These are phyloP conservation scores for Drosophila melanocephala DNA, from an alignment of 2,888 invertebrate genomes.

Conservation along the genomic window DNA sequence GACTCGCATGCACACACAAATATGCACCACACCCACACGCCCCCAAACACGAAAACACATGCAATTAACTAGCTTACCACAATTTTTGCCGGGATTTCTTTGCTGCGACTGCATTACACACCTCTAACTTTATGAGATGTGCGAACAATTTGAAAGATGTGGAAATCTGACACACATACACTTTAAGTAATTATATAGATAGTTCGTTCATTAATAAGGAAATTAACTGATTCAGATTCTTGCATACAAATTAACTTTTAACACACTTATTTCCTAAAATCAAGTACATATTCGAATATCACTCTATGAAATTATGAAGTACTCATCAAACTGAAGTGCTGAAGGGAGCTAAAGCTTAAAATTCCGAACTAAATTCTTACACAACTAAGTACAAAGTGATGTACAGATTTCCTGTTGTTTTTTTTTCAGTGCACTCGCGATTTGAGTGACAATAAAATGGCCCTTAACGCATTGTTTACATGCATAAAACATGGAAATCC, in stretches of 20 bases:
- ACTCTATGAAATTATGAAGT: not conserved
- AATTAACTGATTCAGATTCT: no score
- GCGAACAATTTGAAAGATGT: conserved; percentile 12
- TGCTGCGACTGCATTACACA: conserved; percentile 27
- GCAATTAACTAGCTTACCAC: conserved; percentile 42
- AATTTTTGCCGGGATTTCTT: no score
- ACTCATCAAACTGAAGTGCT: not conserved
- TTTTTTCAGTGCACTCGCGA: not conserved
- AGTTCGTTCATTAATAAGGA: not conserved
- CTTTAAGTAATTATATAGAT: no score
- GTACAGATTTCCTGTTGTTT: not conserved
- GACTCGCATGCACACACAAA: conserved; percentile 4
- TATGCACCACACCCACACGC: not conserved
- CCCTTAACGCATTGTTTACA: conserved; percentile 49
- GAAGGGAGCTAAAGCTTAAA: not conserved
- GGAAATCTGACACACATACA: no score
- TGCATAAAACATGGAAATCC: conserved; percentile 50
- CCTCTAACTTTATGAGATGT: not conserved
- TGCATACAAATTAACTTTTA: no score
- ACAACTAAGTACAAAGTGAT: not conserved
- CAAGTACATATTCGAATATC: not conserved
- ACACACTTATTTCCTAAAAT: no score
- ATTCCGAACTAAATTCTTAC: not conserved
- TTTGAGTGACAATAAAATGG: conserved; percentile 31
- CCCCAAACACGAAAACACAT: not conserved